Evolutionary conservation across 2,113 vertebrate genomes (phyloP).

Genomic region (Leptobrachium leishanense): DNA sequence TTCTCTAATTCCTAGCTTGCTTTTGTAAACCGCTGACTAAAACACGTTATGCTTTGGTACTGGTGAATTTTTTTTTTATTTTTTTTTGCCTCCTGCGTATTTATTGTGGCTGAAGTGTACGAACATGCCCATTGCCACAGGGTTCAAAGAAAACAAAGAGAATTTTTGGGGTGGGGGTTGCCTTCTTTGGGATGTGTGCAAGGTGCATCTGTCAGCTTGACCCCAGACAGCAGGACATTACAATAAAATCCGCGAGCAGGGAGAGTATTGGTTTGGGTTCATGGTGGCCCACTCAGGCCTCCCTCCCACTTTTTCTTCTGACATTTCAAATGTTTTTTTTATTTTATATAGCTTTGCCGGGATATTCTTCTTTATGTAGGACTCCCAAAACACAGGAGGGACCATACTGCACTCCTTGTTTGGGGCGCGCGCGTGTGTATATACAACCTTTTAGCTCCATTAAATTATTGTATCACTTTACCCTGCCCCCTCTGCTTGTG

Average conservation of each 20-base stretch:
- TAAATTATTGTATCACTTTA: constrained; percentile 39
- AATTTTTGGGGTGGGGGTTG: background rate
- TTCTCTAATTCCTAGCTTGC: too few relatives aligned
- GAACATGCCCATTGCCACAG: background rate
- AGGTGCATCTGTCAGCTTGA: constrained; percentile 7
- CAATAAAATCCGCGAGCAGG: background rate
- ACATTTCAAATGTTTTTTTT: background rate
- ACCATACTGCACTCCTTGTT: background rate
- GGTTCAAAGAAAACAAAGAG: background rate
- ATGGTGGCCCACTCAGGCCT: background rate
- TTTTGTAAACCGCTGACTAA: background rate
- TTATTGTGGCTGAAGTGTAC: too few relatives aligned
- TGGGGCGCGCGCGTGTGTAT: background rate
- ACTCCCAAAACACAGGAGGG: background rate
- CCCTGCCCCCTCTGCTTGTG: constrained; percentile 28
- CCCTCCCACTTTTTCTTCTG: background rate
- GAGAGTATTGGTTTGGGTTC: background rate
- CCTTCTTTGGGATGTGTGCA: background rate
- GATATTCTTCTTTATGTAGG: background rate
- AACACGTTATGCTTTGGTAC: background rate
- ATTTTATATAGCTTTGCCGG: background rate
- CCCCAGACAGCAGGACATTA: background rate
- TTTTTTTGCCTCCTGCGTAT: background rate
- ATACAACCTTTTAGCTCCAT: background rate
- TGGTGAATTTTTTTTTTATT: background rate